Evolutionary conservation across 2,888 invertebrate genomes (phyloP).

Genomic region (Gastracanthus pulcherrimus): DNA sequence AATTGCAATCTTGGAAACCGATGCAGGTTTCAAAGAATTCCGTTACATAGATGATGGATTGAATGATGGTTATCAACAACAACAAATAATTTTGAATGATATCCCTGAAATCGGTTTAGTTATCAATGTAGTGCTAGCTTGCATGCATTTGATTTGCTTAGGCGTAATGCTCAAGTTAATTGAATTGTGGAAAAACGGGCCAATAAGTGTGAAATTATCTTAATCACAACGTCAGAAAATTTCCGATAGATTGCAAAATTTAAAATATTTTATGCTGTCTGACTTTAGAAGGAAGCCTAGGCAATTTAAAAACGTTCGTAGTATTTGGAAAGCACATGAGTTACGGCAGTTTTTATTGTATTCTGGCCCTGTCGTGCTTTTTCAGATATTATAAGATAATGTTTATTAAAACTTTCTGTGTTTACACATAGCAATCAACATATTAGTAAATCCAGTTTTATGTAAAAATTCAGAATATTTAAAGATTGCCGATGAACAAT

Average conservation of each 20-base stretch:
- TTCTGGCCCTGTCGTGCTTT: conserved; percentile 59
- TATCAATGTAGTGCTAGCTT: conserved; percentile 55
- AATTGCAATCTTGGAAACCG: conserved; percentile 38
- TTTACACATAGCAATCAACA: conserved; percentile 58
- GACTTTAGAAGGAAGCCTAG: conserved; percentile 18
- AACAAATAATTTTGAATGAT: conserved; percentile 41
- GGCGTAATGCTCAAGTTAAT: conserved; percentile 55
- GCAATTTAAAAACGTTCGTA: neutral
- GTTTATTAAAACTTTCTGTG: conserved; percentile 58
- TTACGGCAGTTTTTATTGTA: conserved; percentile 60
- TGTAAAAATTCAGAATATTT: no score
- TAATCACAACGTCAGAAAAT: neutral
- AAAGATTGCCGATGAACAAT: conserved; percentile 7
- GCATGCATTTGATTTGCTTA: conserved; percentile 58
- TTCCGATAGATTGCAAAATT: neutral
- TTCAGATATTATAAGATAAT: conserved; percentile 45
- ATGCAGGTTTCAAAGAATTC: conserved; percentile 49
- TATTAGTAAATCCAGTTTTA: conserved; percentile 34
- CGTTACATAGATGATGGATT: neutral
- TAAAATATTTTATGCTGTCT: conserved; percentile 4
- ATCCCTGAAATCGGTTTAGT: conserved; percentile 56
- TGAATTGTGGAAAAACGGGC: conserved; percentile 54
- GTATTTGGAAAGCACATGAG: conserved; percentile 60
- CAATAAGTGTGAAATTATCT: neutral
- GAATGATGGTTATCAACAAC: conserved; percentile 53